These are phyloP conservation scores for Bhutanitis thaidina DNA, from an alignment of 2,888 invertebrate species.

Conservation along the genomic window DNA sequence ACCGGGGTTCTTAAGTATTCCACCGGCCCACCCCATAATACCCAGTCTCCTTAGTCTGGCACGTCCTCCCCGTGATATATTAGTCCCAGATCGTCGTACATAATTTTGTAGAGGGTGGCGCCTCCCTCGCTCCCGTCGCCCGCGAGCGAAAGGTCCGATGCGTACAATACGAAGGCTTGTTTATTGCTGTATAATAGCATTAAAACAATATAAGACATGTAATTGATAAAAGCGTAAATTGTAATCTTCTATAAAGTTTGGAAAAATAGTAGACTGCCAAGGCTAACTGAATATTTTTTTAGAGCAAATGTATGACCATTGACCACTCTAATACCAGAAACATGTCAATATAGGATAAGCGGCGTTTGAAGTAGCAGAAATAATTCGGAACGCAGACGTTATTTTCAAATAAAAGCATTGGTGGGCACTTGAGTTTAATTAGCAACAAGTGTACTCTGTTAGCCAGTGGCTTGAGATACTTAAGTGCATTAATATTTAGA, in stretches of 20 bases:
- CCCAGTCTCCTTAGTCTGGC: slow-evolving; percentile 78
- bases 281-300: too few relatives aligned
- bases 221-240: too few relatives aligned
- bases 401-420: slow-evolving; percentile 27
- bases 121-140: slow-evolving; percentile 55
- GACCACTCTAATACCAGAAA: background rate
- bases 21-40: slow-evolving; percentile 75
- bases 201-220: slow-evolving; percentile 14
- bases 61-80: slow-evolving; percentile 80
- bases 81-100: slow-evolving; percentile 80
- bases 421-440: slow-evolving; percentile 32
- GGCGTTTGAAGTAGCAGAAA: slow-evolving; percentile 6
- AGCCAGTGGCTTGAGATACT: slow-evolving; percentile 26
- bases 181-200: slow-evolving; percentile 67
- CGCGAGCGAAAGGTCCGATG: slow-evolving; percentile 57
- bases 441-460: slow-evolving; percentile 30
- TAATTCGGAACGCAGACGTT: slow-evolving; percentile 19
- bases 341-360: slow-evolving; percentile 7
- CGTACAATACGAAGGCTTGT: slow-evolving; percentile 75
- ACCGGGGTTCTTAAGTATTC: slow-evolving; percentile 79
- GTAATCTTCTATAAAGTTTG: too few relatives aligned
- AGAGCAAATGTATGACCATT: too few relatives aligned
- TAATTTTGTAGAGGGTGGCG: slow-evolving; percentile 75
- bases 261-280: too few relatives aligned
- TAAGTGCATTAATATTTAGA: slow-evolving; percentile 23